Base-by-base conservation (phyloP, 2,888 invertebrate genomes). In the Tethea ocularis region DNA sequence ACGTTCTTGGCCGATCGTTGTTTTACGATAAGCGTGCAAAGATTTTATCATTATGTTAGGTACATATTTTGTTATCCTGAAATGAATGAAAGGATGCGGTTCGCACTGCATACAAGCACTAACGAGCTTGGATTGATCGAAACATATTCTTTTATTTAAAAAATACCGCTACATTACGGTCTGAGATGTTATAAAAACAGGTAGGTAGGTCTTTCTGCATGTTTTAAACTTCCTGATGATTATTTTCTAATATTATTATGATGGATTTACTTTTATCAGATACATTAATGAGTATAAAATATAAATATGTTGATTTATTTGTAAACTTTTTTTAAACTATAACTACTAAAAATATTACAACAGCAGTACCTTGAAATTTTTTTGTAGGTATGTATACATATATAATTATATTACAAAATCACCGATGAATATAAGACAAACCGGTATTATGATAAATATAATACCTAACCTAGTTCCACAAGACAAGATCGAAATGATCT, bases 1-100 rank as follows among this genome's bases (percentile, higher is more conserved):
- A 33, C 53, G 53, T 33, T 11, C 33, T 22, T 54, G 20, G 33
- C 62, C 64, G 71, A 76, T 67, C 72, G 67, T 64, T 64, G 69
- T 63, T 60, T 57, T 58, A 65, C 82, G 88, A 88, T 87, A 86
- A 85, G 77, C 77, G 67, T 67, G 74, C 46, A 74, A 74, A 77
- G 80, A 80, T 82, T 77, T 78, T 83, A 76, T 78, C 82, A 83
- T 84, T 81, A 56, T 22, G 29, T 52, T 67, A n/a, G n/a, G n/a
- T n/a, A n/a, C n/a, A n/a, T n/a, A 69, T 69, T 68, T 68, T 65
- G 20, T 46, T 20, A 20, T 8, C 46, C 20, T 20, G 38, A 46
- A 65, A 58, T 58, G 57, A 61, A 60, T 24, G 56, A 26, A 66
- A 69, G 71, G 71, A 72, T 68, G 65, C 66, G 66, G 64, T 63